Evolutionary conservation across 2,888 invertebrate species (phyloP), one percentile per base, ranked within the genome.

Genomic region (Rhopalosiphum nymphaeae): DNA sequence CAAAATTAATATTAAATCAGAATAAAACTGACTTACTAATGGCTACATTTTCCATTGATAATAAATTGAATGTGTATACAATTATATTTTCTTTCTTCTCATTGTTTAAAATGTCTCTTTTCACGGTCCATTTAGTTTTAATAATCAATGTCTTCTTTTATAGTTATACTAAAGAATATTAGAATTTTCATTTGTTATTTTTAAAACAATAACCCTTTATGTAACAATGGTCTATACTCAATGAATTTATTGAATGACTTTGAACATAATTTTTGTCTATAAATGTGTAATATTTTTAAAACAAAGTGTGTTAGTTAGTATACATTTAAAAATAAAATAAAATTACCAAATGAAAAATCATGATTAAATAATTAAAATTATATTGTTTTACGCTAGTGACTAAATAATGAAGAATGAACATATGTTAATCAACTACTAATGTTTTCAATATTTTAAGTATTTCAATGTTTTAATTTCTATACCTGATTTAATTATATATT

Each of bases 141-240:
- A 56, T 91, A 85, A 85, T 85, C 84, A 91, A 56, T n/a, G 29
- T 84, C 29, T 85, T 56, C 91, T 57, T 78, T 29, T n/a, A 44
- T 36, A n/a, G 44, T 57, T n/a, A 7, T n/a, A 91, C 85, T 57
- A 44, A 44, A 56, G 42, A 16, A 21, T 91, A 56, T 91, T 84
- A 85, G 56, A 85, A 91, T 56, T 56, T 85, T 91, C 56, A 56
- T 85, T 91, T 91, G 44, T 91, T 56, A 85, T 56, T 91, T 78
- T 91, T 85, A 85, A 85, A 91, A 85, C 85, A 85, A 85, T 91
- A 84, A 57, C 16, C n/a, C n/a, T 91, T 57, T 53, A 42, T 78
- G n/a, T 29, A 46, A 11, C 10, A 57, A 85, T 42, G 25, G 44
- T 42, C 16, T 26, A 85, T 57, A 91, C 56, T 84, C 53, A 36